Percentiles rank a stretch among this genome's conserved stretches.
These are phyloP conservation scores for Falco columbarius DNA, from an alignment of 2,797 vertebrate genomes.

Conservation along the genomic window DNA sequence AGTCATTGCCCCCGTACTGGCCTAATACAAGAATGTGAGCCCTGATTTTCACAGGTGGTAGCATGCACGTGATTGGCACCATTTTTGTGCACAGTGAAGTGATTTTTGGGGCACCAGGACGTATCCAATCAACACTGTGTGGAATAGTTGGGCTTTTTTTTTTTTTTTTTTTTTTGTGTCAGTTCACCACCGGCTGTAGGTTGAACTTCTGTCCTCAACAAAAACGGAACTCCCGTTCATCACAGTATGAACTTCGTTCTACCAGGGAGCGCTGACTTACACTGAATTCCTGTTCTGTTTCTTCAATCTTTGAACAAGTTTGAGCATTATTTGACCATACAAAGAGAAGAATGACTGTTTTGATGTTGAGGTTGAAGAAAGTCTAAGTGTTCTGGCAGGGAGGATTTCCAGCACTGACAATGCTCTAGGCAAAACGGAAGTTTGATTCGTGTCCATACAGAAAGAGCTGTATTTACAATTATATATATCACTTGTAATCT, in stretches of 20 bases:
- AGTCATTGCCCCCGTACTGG: neutral
- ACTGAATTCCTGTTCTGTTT: conserved; percentile 16
- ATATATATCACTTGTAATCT: neutral
- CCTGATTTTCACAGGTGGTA: neutral
- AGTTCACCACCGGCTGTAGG: neutral
- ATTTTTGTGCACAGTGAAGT: neutral
- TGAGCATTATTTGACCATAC: conserved; percentile 48
- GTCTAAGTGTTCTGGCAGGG: conserved; percentile 7
- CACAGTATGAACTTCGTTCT: neutral
- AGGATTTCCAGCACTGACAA: conserved; percentile 23
- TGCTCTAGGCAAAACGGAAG: conserved; percentile 36
- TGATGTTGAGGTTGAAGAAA: conserved; percentile 25
- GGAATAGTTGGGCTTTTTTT: neutral
- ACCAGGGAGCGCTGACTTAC: neutral
- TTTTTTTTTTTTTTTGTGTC: neutral
- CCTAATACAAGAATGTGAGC: neutral
- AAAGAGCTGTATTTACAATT: neutral
- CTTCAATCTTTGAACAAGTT: conserved; percentile 33
- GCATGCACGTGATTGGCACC: too few species aligned
- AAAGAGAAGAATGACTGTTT: conserved; percentile 42
- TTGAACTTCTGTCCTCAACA: neutral
- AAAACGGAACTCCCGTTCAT: neutral
- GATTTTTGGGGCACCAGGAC: neutral
- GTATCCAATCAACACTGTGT: neutral
- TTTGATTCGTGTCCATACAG: neutral